These are phyloP conservation scores for Trachymyrmex septentrionalis DNA, from an alignment of 1,140 invertebrate species.

Conservation along the genomic window DNA sequence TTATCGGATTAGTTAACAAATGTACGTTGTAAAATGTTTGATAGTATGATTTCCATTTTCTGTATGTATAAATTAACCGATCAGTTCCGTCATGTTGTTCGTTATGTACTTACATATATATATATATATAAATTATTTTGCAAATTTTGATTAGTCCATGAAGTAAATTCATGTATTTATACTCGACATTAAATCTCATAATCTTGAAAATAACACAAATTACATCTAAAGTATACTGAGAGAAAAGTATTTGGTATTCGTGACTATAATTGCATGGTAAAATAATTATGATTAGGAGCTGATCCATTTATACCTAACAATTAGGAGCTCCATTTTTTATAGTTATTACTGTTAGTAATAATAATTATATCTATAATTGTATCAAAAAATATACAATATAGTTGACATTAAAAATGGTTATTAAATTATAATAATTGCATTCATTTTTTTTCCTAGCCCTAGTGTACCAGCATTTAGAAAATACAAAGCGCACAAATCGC, in stretches of 20 bases:
- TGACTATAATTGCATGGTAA: no score
- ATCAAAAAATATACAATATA: no score
- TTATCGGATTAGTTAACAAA: not conserved
- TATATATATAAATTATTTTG: not conserved
- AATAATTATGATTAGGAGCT: no score
- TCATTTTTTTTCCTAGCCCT: no score
- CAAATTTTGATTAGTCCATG: not conserved
- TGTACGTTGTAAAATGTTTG: not conserved
- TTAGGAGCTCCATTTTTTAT: no score
- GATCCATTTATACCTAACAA: no score
- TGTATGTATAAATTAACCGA: not conserved
- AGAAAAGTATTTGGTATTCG: no score
- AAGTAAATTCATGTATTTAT: not conserved
- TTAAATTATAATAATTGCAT: no score
- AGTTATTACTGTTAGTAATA: no score
- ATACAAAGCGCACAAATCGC: not conserved
- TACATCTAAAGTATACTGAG: not conserved
- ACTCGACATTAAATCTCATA: not conserved
- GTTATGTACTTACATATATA: not conserved
- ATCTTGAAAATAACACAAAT: not conserved
- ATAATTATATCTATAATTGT: no score
- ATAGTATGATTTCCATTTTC: not conserved
- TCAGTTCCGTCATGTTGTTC: no score
- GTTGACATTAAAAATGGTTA: no score
- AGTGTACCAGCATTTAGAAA: not conserved